Conservation (phyloP, 2,888 invertebrate species). For the Tachina grossa region DNA sequence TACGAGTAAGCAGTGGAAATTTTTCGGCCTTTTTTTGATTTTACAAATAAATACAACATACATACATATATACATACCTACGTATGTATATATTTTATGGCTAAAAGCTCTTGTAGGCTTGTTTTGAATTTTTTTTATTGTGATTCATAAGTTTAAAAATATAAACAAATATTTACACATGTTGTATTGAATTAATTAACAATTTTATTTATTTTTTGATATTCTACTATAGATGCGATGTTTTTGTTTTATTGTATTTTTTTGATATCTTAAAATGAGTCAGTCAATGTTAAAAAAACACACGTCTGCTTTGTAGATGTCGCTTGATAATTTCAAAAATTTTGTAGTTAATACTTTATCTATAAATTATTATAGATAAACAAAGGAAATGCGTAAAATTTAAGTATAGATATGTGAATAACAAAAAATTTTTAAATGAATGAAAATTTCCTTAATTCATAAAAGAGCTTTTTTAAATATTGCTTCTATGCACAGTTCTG, state of each 20-base stretch:
- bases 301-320: not conserved
- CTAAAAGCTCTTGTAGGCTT: constrained; percentile 2
- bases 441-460: no score
- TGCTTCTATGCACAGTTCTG: no score
- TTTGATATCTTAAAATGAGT: not conserved
- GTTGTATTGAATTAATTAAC: no score
- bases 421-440: no score
- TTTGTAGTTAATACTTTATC: not conserved
- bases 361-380: no score
- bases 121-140: constrained; percentile 15
- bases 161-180: constrained; percentile 1
- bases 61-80: no score
- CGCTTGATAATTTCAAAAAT: not conserved
- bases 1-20: not conserved
- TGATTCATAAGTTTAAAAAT: constrained; percentile 24
- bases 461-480: no score
- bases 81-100: not conserved
- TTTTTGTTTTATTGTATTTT: not conserved
- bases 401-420: no score
- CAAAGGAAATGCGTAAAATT: no score
- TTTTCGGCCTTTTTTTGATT: not conserved
- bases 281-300: not conserved
- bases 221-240: not conserved
- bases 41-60: no score
- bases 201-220: not conserved